These are phyloP conservation scores for Arbacia lixula DNA, from an alignment of 53 echinoderm and acorn worm species.

Conservation along the genomic window DNA sequence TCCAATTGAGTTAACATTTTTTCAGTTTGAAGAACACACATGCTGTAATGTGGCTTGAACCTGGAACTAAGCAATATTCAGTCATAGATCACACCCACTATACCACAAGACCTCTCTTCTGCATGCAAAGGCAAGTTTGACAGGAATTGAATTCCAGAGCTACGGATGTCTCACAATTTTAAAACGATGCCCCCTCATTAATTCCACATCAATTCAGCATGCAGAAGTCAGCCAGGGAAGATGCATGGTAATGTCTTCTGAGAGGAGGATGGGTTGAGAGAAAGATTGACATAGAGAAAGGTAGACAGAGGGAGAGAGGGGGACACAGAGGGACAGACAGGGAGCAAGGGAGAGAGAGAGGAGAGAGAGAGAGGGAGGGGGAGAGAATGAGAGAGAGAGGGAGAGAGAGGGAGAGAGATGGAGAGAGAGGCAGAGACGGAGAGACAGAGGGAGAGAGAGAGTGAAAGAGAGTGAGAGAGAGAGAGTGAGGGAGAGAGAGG, in stretches of 20 bases:
- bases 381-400: neutral
- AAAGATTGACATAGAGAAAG: neutral
- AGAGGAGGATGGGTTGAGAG: neutral
- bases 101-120: too few species aligned
- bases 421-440: neutral
- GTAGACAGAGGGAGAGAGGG: neutral
- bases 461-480: neutral
- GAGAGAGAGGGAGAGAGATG: neutral
- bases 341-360: neutral
- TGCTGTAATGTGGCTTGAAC: too few species aligned
- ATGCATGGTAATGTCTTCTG: too few species aligned
- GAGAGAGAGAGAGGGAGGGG: neutral
- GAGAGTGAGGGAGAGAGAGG: neutral
- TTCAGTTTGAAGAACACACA: too few species aligned
- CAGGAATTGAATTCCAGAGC: too few species aligned
- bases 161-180: too few species aligned
- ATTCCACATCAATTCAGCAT: neutral
- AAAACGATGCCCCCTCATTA: neutral
- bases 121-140: too few species aligned
- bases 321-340: neutral
- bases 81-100: too few species aligned
- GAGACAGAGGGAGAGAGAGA: neutral
- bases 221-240: too few species aligned
- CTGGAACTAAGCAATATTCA: too few species aligned
- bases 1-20: too few species aligned